Percentiles rank a stretch among this genome's conserved stretches.
Conservation (phyloP, 2,888 invertebrate species). For the Cephus spinipes region DNA sequence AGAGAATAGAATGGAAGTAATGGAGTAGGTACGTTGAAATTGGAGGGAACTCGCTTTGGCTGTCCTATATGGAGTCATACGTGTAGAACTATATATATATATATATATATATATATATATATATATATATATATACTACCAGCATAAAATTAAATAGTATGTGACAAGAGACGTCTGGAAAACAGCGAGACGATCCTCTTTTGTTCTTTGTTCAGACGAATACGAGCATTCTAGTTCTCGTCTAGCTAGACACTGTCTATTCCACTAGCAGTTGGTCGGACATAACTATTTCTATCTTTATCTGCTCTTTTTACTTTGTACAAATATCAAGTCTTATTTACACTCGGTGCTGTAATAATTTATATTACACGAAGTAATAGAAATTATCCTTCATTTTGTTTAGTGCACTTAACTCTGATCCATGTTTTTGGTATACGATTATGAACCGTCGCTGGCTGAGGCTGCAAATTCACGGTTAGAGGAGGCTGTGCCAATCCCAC, state of each 20-base stretch:
- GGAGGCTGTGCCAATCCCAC: background rate
- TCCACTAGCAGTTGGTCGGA: background rate
- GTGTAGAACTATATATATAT: too few relatives aligned
- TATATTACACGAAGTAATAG: background rate
- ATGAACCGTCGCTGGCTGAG: background rate
- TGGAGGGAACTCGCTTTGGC: background rate
- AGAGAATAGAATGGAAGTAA: background rate
- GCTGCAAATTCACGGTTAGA: background rate
- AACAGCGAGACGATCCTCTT: background rate
- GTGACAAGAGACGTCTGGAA: background rate
- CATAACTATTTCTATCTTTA: background rate
- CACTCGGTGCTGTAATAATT: background rate
- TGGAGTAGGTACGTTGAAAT: background rate
- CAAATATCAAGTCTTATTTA: background rate
- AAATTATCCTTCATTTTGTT: background rate
- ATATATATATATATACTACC: too few relatives aligned
- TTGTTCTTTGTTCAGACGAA: background rate
- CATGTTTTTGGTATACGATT: too few relatives aligned
- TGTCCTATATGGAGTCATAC: background rate
- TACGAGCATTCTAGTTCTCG: background rate
- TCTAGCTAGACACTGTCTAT: background rate
- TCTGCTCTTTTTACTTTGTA: background rate
- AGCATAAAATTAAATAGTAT: background rate
- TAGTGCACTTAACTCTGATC: too few relatives aligned
- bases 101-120: too few relatives aligned